Evolutionary conservation across 2,888 invertebrate genomes (phyloP).

Genomic region (Trimorus sp.): DNA sequence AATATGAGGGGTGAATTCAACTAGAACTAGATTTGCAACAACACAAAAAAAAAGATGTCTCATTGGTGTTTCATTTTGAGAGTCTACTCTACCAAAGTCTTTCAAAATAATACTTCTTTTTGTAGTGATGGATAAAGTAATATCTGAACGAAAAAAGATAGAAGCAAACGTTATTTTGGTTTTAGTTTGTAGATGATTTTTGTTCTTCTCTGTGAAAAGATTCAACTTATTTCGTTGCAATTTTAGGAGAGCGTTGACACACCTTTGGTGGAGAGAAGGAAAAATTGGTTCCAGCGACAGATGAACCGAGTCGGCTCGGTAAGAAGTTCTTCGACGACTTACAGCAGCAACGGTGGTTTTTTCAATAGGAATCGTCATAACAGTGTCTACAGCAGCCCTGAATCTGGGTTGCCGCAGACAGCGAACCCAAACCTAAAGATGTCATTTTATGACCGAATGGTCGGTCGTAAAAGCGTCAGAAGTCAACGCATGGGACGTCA

Average conservation of each 20-base stretch:
- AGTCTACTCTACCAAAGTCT: no score
- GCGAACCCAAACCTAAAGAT: slow-evolving; percentile 85
- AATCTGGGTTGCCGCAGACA: slow-evolving; percentile 79
- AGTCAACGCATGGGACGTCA: slow-evolving; percentile 87
- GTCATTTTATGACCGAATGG: slow-evolving; percentile 91
- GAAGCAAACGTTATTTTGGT: no score
- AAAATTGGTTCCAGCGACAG: slow-evolving; percentile 94
- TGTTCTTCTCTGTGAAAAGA: no score
- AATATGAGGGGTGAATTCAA: no score
- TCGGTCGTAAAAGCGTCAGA: slow-evolving; percentile 90
- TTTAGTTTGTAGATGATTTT: no score
- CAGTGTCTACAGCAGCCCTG: slow-evolving; percentile 86
- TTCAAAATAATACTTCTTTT: no score
- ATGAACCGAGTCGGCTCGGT: slow-evolving; percentile 92
- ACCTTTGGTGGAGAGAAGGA: slow-evolving; percentile 91
- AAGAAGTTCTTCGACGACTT: slow-evolving; percentile 92
- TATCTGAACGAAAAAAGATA: no score
- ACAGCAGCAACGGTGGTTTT: slow-evolving; percentile 89
- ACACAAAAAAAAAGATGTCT: no score
- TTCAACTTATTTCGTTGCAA: slow-evolving; percentile 2
- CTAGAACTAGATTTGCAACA: no score
- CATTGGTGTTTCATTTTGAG: no score
- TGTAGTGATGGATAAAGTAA: no score
- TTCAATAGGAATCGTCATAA: slow-evolving; percentile 90
- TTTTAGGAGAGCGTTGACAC: slow-evolving; percentile 93